These are phyloP conservation scores for Strigamia maritima DNA, from an alignment of 2,888 invertebrate genomes.

Conservation along the genomic window DNA sequence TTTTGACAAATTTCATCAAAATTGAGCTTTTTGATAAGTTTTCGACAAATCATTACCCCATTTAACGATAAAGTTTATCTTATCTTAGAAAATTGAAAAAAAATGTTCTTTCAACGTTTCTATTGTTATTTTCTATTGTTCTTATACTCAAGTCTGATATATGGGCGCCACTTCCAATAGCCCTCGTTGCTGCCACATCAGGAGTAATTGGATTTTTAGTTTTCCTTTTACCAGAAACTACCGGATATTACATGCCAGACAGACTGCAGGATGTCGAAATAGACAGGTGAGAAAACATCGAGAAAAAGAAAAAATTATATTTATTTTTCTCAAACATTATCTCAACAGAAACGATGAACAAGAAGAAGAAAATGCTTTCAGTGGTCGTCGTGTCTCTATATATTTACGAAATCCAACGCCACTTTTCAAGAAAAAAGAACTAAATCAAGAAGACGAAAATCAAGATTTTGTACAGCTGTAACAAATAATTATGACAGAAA, in stretches of 20 bases:
- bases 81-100: too few species aligned
- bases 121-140: background rate
- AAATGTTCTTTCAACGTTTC: background rate
- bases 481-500: background rate
- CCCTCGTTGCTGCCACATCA: background rate
- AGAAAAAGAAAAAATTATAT: background rate
- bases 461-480: background rate
- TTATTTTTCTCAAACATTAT: background rate
- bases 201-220: background rate
- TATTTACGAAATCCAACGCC: background rate
- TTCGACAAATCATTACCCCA: too few species aligned
- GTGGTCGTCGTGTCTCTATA: background rate
- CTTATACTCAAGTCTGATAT: background rate
- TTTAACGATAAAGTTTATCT: too few species aligned
- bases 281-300: background rate
- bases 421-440: background rate
- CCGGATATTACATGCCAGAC: constrained; percentile 21
- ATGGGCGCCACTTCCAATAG: constrained; percentile 10
- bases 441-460: background rate
- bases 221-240: constrained; percentile 33
- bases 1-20: too few species aligned
- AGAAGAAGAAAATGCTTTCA: background rate
- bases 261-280: constrained; percentile 35
- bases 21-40: too few species aligned
- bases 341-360: background rate